A percentile compares a stretch with the other conserved stretches of the same genome.
Evolutionary conservation across 1,140 invertebrate species (phyloP).

Genomic region (Calliopsis andreniformis): DNA sequence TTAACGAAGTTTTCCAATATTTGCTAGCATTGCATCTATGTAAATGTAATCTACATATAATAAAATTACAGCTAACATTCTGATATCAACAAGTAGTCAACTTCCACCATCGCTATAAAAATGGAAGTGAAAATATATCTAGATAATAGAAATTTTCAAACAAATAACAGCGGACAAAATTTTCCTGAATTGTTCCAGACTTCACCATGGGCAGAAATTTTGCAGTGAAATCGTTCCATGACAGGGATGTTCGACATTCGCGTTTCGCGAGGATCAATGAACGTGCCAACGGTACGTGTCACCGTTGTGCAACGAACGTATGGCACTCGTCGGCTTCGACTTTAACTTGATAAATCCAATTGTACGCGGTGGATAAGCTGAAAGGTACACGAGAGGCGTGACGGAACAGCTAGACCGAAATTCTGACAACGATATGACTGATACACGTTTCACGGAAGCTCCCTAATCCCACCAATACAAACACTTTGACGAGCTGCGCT

Average conservation of each 20-base stretch:
- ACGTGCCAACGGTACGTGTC: constrained; percentile 15
- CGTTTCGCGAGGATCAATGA: constrained; percentile 16
- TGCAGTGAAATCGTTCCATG: background rate
- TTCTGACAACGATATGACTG: constrained; percentile 59
- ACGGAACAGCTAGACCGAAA: constrained; percentile 56
- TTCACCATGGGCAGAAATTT: background rate
- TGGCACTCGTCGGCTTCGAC: constrained; percentile 46
- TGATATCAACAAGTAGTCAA: no score
- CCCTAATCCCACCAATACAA: constrained; percentile 30
- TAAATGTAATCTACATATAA: no score
- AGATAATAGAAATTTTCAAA: background rate
- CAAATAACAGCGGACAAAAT: background rate
- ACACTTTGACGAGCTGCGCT: background rate
- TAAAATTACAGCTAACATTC: no score
- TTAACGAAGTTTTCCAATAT: no score
- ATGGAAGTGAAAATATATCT: no score
- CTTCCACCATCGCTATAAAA: no score
- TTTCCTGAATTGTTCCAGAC: background rate
- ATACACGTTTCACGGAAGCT: constrained; percentile 52
- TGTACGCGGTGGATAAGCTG: constrained; percentile 68
- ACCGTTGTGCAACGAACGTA: constrained; percentile 10
- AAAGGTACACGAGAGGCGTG: constrained; percentile 69
- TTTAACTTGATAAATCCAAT: constrained; percentile 69
- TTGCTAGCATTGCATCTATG: no score
- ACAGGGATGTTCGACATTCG: constrained; percentile 19